Evolutionary conservation across 2,113 vertebrate genomes (phyloP), one percentile per base, ranked within the genome.

Genomic region (Tretioscincus oriximinensis): DNA sequence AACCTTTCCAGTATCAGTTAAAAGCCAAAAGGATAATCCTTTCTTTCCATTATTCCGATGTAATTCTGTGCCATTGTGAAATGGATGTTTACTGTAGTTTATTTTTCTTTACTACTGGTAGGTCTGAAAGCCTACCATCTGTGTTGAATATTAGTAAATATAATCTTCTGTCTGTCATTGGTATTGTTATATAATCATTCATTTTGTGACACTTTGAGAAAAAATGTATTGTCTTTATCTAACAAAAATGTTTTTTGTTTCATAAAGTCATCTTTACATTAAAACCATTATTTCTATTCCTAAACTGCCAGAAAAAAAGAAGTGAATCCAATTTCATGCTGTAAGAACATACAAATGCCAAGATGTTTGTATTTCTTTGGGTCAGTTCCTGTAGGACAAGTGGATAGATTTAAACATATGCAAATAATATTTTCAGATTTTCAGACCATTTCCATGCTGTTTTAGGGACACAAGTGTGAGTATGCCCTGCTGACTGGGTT

Each of bases 401-500:
- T 77, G 93, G 94, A 90, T 80, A 89, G 1, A 88, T 93, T 86
- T 88, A 80, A 90, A 88, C 87, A 91, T 89, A 90, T 88, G 88
- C 82, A 88, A 91, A 92, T 93, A 89, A 92, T 85, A 92, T 94
- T 84, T 90, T 93, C 84, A 92, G 94, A 92, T 54, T 71, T 58
- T 88, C 84, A 93, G 75, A 88, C 89, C 82, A 68, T 87, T 92
- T 90, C 92, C 88, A 67, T 49, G 83, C 92, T 92, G 88, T 93
- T 93, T 93, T 93, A 95, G 92, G 94, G 90, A 91, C 91, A 95
- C 83, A 92, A 91, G 85, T 94, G 88, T 94, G 94, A 93, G 95
- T 94, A 85, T 93, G 86, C 93, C 93, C 93, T 95, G 73, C 90
- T 9, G 51, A 61, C 91, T 90, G 91, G 84, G 90, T 94, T 90